Conservation (phyloP, 2,888 invertebrate genomes). For the Anarsia innoxiella region DNA sequence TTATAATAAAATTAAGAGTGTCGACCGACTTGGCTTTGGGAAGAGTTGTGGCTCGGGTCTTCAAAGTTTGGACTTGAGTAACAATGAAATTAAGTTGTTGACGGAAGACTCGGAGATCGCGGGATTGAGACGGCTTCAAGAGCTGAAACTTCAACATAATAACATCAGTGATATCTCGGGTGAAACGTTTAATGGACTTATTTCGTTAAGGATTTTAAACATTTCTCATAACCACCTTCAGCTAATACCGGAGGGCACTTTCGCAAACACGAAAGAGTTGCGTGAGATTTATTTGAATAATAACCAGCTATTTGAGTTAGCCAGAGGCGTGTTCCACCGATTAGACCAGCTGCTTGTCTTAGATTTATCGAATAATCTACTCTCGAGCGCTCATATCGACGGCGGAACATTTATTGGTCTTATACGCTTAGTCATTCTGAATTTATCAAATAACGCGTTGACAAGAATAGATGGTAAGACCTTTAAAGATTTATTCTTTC, state of each 20-base stretch:
- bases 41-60: constrained; percentile 80
- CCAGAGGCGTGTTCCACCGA: constrained; percentile 87
- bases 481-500: constrained; percentile 90
- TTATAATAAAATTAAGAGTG: constrained; percentile 84
- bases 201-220: constrained; percentile 86
- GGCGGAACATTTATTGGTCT: constrained; percentile 90
- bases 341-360: constrained; percentile 90
- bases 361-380: constrained; percentile 89
- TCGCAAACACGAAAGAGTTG: constrained; percentile 87
- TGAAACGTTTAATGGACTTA: constrained; percentile 86
- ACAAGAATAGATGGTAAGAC: constrained; percentile 88
- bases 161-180: constrained; percentile 85
- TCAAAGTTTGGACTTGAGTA: constrained; percentile 85
- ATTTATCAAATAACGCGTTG: constrained; percentile 89
- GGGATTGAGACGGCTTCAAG: constrained; percentile 84
- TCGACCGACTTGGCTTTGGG: constrained; percentile 83
- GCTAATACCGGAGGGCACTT: constrained; percentile 86
- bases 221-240: constrained; percentile 90
- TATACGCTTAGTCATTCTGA: constrained; percentile 88
- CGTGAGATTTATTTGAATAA: constrained; percentile 90
- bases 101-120: constrained; percentile 85
- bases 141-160: constrained; percentile 87
- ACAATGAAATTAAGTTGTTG: constrained; percentile 83
- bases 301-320: constrained; percentile 89
- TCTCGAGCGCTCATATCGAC: constrained; percentile 89